Percentiles rank a stretch among this genome's conserved stretches.
Evolutionary conservation across 2,888 invertebrate genomes (phyloP).

Genomic region (Clistopyga incitator): DNA sequence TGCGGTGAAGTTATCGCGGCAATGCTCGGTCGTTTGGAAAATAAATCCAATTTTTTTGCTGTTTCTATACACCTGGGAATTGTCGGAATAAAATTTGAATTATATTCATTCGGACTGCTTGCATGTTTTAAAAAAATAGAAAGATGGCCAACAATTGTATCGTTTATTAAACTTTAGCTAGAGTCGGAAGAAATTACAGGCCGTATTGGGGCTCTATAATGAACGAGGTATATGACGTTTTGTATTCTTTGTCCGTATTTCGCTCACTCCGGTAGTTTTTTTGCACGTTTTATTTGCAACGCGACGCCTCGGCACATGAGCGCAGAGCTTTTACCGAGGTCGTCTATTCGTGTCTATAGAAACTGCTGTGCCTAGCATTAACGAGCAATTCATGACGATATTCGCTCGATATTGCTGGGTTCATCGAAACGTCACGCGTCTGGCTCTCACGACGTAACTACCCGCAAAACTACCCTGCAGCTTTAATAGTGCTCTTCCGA

Average conservation of each 20-base stretch:
- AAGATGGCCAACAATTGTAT: no score
- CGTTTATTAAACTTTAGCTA: no score
- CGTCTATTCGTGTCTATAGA: conserved; percentile 18
- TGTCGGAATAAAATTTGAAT: no score
- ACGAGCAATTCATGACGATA: conserved; percentile 46
- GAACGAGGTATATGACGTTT: neutral
- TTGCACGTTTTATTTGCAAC: neutral
- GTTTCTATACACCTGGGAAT: no score
- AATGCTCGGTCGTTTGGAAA: no score
- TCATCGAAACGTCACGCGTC: conserved; percentile 27
- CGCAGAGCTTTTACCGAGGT: conserved; percentile 16
- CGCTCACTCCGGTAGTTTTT: neutral
- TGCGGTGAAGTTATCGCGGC: no score
- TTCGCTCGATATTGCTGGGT: conserved; percentile 17
- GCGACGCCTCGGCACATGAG: neutral
- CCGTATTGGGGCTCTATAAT: neutral
- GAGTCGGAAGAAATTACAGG: no score
- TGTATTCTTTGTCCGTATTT: neutral
- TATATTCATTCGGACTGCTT: no score
- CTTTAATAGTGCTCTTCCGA: neutral
- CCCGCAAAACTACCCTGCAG: conserved; percentile 21
- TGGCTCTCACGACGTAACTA: conserved; percentile 16
- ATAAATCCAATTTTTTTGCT: no score
- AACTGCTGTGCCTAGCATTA: conserved; percentile 30
- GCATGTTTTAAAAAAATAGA: no score